Conservation (phyloP, 2,888 invertebrate genomes). For the Embidobia sp. region DNA sequence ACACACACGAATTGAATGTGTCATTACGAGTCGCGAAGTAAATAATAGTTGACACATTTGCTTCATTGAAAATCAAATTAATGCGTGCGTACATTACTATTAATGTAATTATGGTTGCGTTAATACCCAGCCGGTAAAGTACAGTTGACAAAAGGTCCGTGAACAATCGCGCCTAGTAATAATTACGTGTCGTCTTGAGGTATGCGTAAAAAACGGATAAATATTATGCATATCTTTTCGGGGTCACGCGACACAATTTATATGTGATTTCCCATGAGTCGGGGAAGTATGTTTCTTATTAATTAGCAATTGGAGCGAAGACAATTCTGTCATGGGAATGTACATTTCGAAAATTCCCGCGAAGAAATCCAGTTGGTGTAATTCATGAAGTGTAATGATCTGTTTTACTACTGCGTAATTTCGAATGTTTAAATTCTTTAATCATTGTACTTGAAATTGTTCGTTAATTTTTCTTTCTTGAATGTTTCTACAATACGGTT, state of each 20-base stretch:
- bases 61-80: conserved; percentile 6
- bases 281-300: background rate
- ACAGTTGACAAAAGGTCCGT: conserved; percentile 23
- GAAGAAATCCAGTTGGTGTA: no score
- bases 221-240: conserved; percentile 6
- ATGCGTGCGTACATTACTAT: conserved; percentile 15
- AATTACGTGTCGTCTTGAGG: conserved; percentile 18
- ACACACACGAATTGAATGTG: no score
- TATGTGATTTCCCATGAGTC: conserved; percentile 18
- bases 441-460: no score
- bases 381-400: no score
- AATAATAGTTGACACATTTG: conserved; percentile 11
- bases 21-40: background rate
- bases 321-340: conserved; percentile 9
- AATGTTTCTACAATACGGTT: no score
- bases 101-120: conserved; percentile 7
- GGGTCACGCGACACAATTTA: background rate
- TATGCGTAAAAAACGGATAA: conserved; percentile 15
- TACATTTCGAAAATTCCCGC: no score
- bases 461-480: no score
- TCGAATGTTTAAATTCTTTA: no score
- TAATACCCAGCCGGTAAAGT: conserved; percentile 1
- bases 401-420: no score
- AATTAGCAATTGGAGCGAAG: conserved; percentile 15
- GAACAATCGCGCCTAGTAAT: conserved; percentile 11